Conservation (phyloP, 1,140 invertebrate species). For the Macrobrachium rosenbergii region DNA sequence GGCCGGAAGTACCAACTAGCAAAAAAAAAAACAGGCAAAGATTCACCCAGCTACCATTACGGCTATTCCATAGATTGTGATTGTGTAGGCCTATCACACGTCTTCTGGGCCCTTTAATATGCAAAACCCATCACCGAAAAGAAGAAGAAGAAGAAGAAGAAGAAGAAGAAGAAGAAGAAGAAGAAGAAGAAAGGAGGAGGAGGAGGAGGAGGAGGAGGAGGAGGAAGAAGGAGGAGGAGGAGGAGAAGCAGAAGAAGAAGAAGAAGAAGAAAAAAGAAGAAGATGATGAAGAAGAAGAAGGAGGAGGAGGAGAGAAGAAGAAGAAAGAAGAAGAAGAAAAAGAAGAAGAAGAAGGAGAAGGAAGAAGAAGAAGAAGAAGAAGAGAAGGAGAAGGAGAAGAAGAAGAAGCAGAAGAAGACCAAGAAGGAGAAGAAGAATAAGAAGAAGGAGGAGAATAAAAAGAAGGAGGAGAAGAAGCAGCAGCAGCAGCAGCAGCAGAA, state of each 20-base stretch:
- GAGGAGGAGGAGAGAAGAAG: too few relatives aligned
- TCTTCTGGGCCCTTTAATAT: too few relatives aligned
- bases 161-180: slow-evolving; percentile 4
- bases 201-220: not conserved
- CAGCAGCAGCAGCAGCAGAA: too few relatives aligned
- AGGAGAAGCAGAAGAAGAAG: not conserved
- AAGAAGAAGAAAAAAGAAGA: slow-evolving; percentile 21
- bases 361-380: not conserved
- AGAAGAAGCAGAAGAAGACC: slow-evolving; percentile 14
- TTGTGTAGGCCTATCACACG: not conserved
- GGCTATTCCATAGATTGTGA: not conserved
- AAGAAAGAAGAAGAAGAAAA: slow-evolving; percentile 3
- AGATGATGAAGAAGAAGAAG: not conserved
- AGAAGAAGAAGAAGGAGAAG: slow-evolving; percentile 20
- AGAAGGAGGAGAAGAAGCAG: slow-evolving; percentile 1
- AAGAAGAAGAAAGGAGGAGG: not conserved
- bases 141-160: slow-evolving; percentile 16
- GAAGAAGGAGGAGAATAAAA: not conserved
- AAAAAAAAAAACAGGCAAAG: too few relatives aligned
- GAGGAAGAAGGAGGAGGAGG: not conserved
- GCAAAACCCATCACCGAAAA: not conserved
- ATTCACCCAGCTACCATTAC: too few relatives aligned
- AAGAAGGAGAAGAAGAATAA: not conserved
- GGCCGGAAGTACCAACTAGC: too few relatives aligned
- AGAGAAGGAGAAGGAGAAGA: not conserved